A percentile compares a stretch with the other conserved stretches of the same genome.
phyloP scores from a whole-genome alignment of 30 jellyfish, hydroid and myxozoan genomes.

The Hydractinia symbiolongicarpus region DNA sequence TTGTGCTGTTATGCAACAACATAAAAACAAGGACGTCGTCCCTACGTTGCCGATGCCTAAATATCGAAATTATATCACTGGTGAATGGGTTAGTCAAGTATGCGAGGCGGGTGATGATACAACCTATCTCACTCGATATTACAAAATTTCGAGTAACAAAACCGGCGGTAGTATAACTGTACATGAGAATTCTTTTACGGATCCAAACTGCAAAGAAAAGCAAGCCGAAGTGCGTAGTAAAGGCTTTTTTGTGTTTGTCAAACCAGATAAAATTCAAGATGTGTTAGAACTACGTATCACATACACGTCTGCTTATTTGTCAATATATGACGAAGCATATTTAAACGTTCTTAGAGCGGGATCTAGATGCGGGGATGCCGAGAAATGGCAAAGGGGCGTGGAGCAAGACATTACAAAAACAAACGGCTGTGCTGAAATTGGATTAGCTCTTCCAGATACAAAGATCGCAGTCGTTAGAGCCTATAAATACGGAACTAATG shows the following conservation, averaged over 20 bases:
- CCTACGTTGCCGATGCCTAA: constrained; percentile 26
- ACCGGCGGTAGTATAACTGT: not conserved
- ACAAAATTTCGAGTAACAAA: not conserved
- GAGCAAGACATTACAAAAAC: constrained; percentile 74
- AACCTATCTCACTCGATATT: constrained; percentile 5
- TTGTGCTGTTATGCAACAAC: not conserved
- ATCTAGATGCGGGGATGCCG: constrained; percentile 57
- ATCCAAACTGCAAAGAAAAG: constrained; percentile 22
- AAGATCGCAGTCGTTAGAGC: not conserved
- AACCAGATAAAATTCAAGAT: too few relatives aligned
- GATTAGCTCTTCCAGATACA: constrained; percentile 48
- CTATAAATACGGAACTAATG: not conserved
- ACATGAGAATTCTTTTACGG: not conserved
- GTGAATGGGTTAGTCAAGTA: constrained; percentile 21
- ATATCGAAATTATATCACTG: not conserved
- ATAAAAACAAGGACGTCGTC: not conserved
- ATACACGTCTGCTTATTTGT: too few relatives aligned
- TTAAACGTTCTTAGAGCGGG: too few relatives aligned
- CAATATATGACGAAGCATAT: too few relatives aligned
- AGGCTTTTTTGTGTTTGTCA: too few relatives aligned
- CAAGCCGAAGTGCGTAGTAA: not conserved
- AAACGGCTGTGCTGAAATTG: constrained; percentile 58
- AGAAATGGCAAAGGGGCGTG: constrained; percentile 58
- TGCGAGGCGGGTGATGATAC: constrained; percentile 20
- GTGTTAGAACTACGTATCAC: too few relatives aligned